Conservation (phyloP, 2,113 vertebrate genomes). For the Bufo bufo region DNA sequence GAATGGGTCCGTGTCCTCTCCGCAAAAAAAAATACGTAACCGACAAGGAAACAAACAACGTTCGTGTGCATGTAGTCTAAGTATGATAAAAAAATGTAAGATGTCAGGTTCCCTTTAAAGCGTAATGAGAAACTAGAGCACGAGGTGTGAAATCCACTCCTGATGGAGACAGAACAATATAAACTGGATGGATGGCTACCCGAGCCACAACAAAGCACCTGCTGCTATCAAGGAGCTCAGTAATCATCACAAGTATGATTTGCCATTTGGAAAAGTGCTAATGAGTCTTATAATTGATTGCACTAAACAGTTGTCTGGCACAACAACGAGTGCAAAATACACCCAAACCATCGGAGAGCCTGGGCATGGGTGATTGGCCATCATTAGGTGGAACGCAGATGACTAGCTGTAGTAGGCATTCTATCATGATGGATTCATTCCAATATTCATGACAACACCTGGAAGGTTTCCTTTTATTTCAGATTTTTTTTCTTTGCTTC, state of each 20-base stretch:
- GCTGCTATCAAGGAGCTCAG: constrained; percentile 1
- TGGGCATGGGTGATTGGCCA: neutral
- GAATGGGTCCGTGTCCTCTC: too few relatives aligned
- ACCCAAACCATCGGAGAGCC: neutral
- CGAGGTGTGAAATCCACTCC: neutral
- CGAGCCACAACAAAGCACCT: constrained; percentile 12
- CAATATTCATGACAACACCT: neutral
- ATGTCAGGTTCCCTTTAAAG: neutral
- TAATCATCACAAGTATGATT: constrained; percentile 25
- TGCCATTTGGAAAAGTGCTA: constrained; percentile 28
- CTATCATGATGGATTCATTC: neutral
- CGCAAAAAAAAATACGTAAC: too few relatives aligned
- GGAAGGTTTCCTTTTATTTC: neutral
- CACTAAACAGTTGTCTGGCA: constrained; percentile 24
- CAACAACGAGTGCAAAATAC: neutral
- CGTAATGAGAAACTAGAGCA: neutral
- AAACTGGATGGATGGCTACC: neutral
- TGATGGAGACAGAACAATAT: constrained; percentile 3
- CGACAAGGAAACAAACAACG: too few relatives aligned
- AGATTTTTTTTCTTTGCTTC: neutral
- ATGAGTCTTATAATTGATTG: constrained; percentile 12
- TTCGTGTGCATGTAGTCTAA: too few relatives aligned
- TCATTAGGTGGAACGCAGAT: neutral
- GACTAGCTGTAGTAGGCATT: neutral
- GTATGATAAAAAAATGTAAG: neutral